A percentile compares a stretch with the other conserved stretches of the same genome.
phyloP scores from a whole-genome alignment of 2,797 vertebrate genomes.

The Strix occidentalis region DNA sequence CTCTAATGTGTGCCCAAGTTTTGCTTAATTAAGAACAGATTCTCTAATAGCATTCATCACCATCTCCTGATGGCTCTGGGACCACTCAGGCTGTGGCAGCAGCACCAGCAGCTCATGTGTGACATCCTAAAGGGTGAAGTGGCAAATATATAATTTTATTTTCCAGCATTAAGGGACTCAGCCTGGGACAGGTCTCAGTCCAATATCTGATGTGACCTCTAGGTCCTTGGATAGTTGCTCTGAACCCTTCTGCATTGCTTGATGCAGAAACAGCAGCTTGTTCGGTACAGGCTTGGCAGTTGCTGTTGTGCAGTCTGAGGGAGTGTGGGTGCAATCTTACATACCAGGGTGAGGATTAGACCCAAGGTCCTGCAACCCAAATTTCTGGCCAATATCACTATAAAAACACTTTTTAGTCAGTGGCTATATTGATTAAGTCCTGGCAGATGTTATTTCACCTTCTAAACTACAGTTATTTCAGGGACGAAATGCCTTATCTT shows the following conservation, averaged over 20 bases:
- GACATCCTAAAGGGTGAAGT: background rate
- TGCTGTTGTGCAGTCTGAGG: background rate
- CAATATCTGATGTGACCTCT: rapidly evolving
- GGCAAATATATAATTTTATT: background rate
- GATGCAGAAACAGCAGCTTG: rapidly evolving
- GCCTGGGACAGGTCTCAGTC: background rate
- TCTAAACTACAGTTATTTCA: background rate
- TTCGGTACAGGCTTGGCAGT: background rate
- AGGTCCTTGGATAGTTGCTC: background rate
- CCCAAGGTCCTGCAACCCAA: background rate
- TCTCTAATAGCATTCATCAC: background rate
- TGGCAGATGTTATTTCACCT: background rate
- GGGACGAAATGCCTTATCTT: background rate
- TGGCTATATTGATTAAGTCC: background rate
- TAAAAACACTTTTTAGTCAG: background rate
- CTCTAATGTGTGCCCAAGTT: background rate
- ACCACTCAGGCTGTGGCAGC: background rate
- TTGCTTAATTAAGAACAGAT: slow-evolving; percentile 10
- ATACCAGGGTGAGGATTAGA: background rate
- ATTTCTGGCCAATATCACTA: background rate
- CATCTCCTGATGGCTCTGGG: background rate
- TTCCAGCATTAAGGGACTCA: background rate
- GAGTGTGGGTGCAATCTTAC: background rate
- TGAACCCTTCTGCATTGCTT: background rate
- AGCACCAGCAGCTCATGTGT: background rate